A percentile compares a stretch with the other conserved stretches of the same genome.
Evolutionary conservation across 2,888 invertebrate species (phyloP).

Genomic region (Spilosoma lubricipeda): DNA sequence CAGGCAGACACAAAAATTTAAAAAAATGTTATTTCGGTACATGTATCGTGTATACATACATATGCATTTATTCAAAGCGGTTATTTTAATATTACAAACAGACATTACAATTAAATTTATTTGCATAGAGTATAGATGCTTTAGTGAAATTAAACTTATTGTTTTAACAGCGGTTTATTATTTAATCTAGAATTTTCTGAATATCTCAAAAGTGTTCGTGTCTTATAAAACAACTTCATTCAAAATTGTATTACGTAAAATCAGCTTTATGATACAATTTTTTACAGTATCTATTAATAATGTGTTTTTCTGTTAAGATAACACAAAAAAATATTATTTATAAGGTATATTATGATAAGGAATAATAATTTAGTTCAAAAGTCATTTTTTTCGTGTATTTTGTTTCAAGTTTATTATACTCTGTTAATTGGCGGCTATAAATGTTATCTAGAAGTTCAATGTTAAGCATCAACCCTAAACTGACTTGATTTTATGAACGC

Average conservation of each 20-base stretch:
- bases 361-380: conserved; percentile 11
- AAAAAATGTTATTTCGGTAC: no score
- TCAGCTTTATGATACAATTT: no score
- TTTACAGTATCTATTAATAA: not conserved
- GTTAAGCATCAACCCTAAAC: not conserved
- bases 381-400: not conserved
- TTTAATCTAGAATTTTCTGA: not conserved
- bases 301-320: no score
- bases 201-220: not conserved
- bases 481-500: not conserved
- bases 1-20: no score
- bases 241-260: no score
- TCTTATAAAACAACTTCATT: no score
- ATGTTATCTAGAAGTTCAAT: conserved; percentile 10
- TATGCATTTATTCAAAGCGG: no score
- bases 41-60: no score
- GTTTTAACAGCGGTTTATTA: not conserved
- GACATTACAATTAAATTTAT: no score
- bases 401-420: conserved; percentile 2
- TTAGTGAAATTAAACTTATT: no score
- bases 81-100: no score
- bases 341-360: conserved; percentile 3
- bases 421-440: not conserved
- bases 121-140: no score
- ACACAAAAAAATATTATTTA: not conserved